Evolutionary conservation across 2,797 vertebrate species (phyloP).

Genomic region (Ataeniobius toweri): DNA sequence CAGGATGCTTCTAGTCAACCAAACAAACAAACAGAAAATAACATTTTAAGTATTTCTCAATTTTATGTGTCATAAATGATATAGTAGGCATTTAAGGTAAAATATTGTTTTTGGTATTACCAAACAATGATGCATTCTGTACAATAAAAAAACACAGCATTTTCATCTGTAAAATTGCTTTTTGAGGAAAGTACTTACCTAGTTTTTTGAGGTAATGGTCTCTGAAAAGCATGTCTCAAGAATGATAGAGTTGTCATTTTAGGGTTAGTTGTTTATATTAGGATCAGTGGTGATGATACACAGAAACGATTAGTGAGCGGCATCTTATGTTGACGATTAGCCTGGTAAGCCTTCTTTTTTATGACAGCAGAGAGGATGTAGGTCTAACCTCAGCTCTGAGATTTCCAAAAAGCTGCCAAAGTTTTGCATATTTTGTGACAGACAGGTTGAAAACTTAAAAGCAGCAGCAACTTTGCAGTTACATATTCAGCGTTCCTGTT

Average conservation of each 20-base stretch:
- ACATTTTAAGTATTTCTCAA: not conserved
- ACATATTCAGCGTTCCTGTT: not conserved
- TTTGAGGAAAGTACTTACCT: not conserved
- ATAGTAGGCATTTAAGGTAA: not conserved
- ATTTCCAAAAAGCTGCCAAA: not conserved
- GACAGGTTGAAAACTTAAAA: not conserved
- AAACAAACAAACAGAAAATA: no score
- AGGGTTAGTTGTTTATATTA: not conserved
- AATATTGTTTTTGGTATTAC: not conserved
- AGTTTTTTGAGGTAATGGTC: not conserved
- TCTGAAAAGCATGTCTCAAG: not conserved
- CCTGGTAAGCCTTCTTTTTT: not conserved
- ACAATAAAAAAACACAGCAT: not conserved
- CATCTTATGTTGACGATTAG: not conserved
- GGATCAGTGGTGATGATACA: not conserved
- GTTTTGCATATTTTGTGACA: not conserved
- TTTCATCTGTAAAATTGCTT: not conserved
- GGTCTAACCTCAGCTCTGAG: not conserved
- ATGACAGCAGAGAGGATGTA: not conserved
- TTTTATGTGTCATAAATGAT: not conserved
- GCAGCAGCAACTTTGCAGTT: not conserved
- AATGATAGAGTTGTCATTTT: not conserved
- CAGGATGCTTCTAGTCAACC: no score
- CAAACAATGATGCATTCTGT: not conserved
- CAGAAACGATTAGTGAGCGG: not conserved